These are phyloP conservation scores for Aurelia coerulea DNA, from an alignment of 30 jellyfish, hydroid and myxozoan genomes.

Conservation along the genomic window DNA sequence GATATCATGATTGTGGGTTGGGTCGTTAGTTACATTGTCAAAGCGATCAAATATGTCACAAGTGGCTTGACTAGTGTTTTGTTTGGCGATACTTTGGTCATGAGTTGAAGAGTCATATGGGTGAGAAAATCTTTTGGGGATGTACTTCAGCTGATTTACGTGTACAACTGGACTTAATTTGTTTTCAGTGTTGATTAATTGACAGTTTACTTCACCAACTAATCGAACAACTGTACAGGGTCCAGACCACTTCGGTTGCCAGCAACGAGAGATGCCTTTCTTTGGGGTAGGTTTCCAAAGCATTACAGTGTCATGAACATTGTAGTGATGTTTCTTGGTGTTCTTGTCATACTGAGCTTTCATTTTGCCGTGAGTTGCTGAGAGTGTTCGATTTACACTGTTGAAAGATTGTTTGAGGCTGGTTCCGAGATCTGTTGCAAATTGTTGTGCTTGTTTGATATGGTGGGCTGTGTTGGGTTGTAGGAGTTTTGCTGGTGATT, in stretches of 20 bases:
- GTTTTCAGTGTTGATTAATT: background rate
- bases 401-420: constrained; percentile 7
- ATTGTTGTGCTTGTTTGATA: constrained; percentile 8
- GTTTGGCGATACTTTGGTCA: background rate
- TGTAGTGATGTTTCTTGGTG: constrained; percentile 16
- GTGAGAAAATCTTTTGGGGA: background rate
- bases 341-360: constrained; percentile 22
- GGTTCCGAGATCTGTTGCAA: constrained; percentile 21
- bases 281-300: constrained; percentile 16
- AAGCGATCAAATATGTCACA: background rate
- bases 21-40: too few relatives aligned
- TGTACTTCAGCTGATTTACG: constrained; percentile 10
- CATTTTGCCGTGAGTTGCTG: constrained; percentile 22
- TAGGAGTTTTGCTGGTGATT: constrained; percentile 4
- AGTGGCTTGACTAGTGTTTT: background rate
- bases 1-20: too few relatives aligned
- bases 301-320: constrained; percentile 47
- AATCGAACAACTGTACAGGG: constrained; percentile 19
- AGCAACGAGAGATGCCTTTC: constrained; percentile 51
- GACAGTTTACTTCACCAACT: constrained; percentile 28
- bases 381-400: constrained; percentile 10
- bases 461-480: constrained; percentile 3
- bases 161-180: background rate
- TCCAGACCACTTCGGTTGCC: constrained; percentile 49
- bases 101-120: background rate